A percentile compares a stretch with the other conserved stretches of the same genome.
Evolutionary conservation across 2,797 vertebrate species (phyloP).

Genomic region (Novumbra hubbsi): DNA sequence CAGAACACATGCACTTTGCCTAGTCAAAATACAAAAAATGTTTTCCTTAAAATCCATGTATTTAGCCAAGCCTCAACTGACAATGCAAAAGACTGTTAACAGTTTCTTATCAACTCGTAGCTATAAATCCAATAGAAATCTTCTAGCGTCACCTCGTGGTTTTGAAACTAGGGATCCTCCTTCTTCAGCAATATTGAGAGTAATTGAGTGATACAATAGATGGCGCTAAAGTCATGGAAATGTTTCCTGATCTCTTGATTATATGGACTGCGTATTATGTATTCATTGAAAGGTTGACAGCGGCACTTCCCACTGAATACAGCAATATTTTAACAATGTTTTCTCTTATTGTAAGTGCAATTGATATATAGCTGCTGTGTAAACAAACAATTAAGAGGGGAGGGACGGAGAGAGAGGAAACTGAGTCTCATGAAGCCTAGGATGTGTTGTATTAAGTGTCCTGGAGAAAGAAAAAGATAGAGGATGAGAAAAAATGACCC

Average conservation of each 20-base stretch:
- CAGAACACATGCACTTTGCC: neutral
- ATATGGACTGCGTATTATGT: neutral
- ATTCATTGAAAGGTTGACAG: neutral
- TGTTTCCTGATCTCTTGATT: neutral
- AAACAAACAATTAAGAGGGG: neutral
- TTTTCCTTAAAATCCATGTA: neutral
- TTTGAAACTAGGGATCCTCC: neutral
- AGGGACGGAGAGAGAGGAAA: neutral
- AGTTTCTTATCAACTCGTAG: neutral
- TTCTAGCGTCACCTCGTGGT: neutral
- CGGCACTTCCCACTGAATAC: neutral
- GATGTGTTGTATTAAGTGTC: neutral
- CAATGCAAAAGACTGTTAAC: neutral
- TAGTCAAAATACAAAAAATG: neutral
- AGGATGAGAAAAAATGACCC: neutral
- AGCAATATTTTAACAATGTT: neutral
- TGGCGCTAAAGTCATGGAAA: slow-evolving; percentile 7
- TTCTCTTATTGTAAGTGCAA: neutral
- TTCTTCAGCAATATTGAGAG: neutral
- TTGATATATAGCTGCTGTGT: neutral
- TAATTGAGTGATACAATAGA: neutral
- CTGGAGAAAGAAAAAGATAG: neutral
- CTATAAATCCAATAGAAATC: neutral
- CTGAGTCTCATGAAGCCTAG: neutral
- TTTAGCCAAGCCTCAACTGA: neutral